These are phyloP conservation scores for Prolemur simus DNA, from an alignment of 2,113 vertebrate genomes.

Conservation along the genomic window DNA sequence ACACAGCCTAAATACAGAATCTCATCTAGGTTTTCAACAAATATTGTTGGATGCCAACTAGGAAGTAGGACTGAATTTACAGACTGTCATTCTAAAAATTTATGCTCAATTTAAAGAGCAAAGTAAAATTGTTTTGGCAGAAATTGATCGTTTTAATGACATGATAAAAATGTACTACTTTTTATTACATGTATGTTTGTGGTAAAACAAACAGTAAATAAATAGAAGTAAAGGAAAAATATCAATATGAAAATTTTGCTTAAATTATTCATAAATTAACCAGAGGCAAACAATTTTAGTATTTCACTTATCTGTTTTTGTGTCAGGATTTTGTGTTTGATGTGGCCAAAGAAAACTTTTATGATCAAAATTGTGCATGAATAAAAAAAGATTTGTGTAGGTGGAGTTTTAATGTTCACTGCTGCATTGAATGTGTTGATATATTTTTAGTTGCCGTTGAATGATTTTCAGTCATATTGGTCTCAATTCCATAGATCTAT, in stretches of 20 bases:
- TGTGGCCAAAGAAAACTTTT: not conserved
- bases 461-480: not conserved
- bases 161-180: not conserved
- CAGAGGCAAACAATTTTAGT: not conserved
- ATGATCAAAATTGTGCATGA: not conserved
- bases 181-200: not conserved
- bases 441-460: not conserved
- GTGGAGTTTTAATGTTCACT: constrained; percentile 33
- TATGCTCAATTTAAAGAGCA: not conserved
- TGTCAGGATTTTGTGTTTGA: not conserved
- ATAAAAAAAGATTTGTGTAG: not conserved
- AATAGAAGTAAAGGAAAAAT: constrained; percentile 8
- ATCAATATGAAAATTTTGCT: not conserved
- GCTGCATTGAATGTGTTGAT: not conserved
- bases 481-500: not conserved
- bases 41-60: not conserved
- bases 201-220: not conserved
- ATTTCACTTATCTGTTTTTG: not conserved
- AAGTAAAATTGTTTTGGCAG: not conserved
- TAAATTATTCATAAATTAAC: not conserved
- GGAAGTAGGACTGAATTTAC: not conserved
- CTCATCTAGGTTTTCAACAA: not conserved
- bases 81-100: not conserved
- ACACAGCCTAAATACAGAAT: not conserved
- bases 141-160: not conserved